Percentiles rank a stretch among this genome's conserved stretches.
Conservation (phyloP, 1,140 invertebrate genomes). For the Cherax destructor region DNA sequence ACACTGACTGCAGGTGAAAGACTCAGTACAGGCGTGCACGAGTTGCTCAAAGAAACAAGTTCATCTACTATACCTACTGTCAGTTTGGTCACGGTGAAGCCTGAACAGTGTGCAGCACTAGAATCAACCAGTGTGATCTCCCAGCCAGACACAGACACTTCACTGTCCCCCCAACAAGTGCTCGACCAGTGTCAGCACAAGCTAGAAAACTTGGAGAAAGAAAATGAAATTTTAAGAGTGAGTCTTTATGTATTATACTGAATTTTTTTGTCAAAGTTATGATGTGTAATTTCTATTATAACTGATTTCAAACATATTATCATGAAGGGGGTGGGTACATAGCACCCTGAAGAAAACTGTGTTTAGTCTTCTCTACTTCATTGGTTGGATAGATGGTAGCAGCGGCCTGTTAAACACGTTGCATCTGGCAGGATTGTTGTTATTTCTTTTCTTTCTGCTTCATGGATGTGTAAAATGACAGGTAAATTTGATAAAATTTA, state of each 20-base stretch:
- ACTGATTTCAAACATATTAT: no score
- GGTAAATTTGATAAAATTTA: no score
- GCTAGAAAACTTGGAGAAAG: slow-evolving; percentile 41
- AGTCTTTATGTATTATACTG: not conserved
- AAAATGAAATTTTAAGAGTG: slow-evolving; percentile 38
- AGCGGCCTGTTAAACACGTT: no score
- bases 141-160: not conserved
- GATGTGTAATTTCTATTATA: no score
- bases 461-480: no score
- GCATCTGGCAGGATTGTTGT: no score
- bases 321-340: no score
- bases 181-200: slow-evolving; percentile 33
- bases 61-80: not conserved
- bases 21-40: not conserved
- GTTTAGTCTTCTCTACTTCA: no score
- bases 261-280: no score
- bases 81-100: not conserved
- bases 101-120: not conserved
- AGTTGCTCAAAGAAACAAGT: not conserved
- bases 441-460: no score
- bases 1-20: not conserved
- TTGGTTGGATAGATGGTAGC: no score
- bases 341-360: no score
- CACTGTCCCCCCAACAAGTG: not conserved
- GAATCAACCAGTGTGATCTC: not conserved